A percentile compares a stretch with the other conserved stretches of the same genome.
These are phyloP conservation scores for Noctua pronuba DNA, from an alignment of 2,888 invertebrate species.

Conservation along the genomic window DNA sequence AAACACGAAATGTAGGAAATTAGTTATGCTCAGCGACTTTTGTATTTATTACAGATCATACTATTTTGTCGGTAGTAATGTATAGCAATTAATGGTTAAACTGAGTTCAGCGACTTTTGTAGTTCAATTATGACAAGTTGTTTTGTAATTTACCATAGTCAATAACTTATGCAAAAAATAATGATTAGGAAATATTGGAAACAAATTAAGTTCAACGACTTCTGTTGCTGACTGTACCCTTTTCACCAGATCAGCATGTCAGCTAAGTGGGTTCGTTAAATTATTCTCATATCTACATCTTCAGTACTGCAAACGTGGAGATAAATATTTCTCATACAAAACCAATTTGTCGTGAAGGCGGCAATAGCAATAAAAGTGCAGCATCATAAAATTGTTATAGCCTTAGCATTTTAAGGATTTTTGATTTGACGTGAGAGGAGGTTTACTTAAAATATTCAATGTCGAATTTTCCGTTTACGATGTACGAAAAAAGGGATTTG, in stretches of 20 bases:
- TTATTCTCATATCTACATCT: constrained; percentile 37
- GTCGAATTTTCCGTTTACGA: constrained; percentile 79
- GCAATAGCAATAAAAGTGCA: constrained; percentile 75
- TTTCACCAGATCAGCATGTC: constrained; percentile 29
- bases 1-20: too few relatives aligned
- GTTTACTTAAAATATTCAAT: constrained; percentile 75
- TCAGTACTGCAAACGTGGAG: constrained; percentile 50
- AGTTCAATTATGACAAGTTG: too few relatives aligned
- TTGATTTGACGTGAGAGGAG: constrained; percentile 77
- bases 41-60: too few relatives aligned
- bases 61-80: too few relatives aligned
- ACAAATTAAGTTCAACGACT: too few relatives aligned
- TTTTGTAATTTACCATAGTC: too few relatives aligned
- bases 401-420: constrained; percentile 74
- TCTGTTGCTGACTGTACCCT: constrained; percentile 7
- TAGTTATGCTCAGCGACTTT: too few relatives aligned
- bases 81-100: too few relatives aligned
- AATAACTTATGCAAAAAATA: too few relatives aligned
- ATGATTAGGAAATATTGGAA: too few relatives aligned
- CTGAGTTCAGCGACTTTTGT: too few relatives aligned
- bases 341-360: constrained; percentile 77
- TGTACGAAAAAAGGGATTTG: constrained; percentile 80
- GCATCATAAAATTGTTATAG: constrained; percentile 77
- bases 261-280: constrained; percentile 39
- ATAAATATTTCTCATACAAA: constrained; percentile 68